Conservation (phyloP, 1,140 invertebrate species). For the Conopomorpha cramerella region DNA sequence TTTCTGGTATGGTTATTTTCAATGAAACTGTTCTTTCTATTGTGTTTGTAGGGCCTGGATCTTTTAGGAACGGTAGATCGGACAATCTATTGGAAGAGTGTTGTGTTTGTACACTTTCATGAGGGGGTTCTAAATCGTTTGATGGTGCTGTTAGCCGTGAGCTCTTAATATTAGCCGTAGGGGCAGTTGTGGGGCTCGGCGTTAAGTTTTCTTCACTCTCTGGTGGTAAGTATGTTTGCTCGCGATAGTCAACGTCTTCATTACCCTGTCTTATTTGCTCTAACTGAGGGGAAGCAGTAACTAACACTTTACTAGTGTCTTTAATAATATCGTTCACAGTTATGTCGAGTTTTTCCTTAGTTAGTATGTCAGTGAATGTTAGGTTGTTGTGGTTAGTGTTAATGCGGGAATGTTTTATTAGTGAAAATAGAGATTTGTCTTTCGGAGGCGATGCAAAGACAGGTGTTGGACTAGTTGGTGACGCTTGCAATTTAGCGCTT, state of each 20-base stretch:
- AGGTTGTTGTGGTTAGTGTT: slow-evolving; percentile 27
- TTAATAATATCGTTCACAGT: slow-evolving; percentile 37
- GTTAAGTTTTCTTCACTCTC: slow-evolving; percentile 28
- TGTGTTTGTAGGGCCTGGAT: slow-evolving; percentile 24
- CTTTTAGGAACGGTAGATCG: slow-evolving; percentile 33
- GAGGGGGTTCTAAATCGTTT: slow-evolving; percentile 30
- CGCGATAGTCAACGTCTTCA: slow-evolving; percentile 14
- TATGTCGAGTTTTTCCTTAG: slow-evolving; percentile 37
- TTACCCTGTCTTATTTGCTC: slow-evolving; percentile 16
- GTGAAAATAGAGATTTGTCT: slow-evolving; percentile 11
- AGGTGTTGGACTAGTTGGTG: slow-evolving; percentile 11
- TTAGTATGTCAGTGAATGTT: slow-evolving; percentile 35
- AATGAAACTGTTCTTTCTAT: slow-evolving; percentile 47
- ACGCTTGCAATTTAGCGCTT: slow-evolving; percentile 15
- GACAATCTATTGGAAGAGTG: slow-evolving; percentile 21
- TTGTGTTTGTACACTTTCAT: slow-evolving; percentile 13
- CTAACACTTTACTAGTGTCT: slow-evolving; percentile 27
- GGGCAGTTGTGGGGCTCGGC: slow-evolving; percentile 10
- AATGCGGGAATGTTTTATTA: slow-evolving; percentile 16
- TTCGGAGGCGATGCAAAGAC: slow-evolving; percentile 5
- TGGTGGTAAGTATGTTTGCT: slow-evolving; percentile 17
- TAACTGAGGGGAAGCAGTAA: slow-evolving; percentile 17
- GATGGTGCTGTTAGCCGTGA: slow-evolving; percentile 22
- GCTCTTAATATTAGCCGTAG: slow-evolving; percentile 14
- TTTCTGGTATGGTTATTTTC: slow-evolving; percentile 49